Percentiles rank a stretch among this genome's conserved stretches.
phyloP scores from a whole-genome alignment of 1,140 invertebrate genomes.

The Asobara japonica region DNA sequence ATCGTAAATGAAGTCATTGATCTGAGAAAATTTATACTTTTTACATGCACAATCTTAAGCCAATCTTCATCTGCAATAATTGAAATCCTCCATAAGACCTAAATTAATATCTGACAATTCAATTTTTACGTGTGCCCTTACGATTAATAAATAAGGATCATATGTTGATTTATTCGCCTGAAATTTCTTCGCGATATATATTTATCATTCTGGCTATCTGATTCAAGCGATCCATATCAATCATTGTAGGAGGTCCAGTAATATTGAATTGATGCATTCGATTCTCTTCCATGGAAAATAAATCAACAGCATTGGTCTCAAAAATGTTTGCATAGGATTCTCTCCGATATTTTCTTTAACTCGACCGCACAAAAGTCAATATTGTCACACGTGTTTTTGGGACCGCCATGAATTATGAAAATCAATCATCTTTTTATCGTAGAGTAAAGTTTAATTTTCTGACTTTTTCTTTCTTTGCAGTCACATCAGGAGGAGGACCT shows the following conservation, averaged over 20 bases:
- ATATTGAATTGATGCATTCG: constrained; percentile 13
- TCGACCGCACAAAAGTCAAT: constrained; percentile 45
- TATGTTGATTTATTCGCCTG: constrained; percentile 45
- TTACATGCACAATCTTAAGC: constrained; percentile 6
- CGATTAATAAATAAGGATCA: neutral
- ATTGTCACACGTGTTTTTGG: constrained; percentile 60
- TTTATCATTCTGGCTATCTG: constrained; percentile 36
- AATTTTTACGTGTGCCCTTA: no score
- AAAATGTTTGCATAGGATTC: constrained; percentile 32
- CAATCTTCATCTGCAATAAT: no score
- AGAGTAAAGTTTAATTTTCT: constrained; percentile 8
- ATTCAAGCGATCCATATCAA: constrained; percentile 13
- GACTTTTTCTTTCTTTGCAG: constrained; percentile 58
- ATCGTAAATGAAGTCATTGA: no score
- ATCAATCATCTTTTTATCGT: constrained; percentile 7
- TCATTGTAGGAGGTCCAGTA: constrained; percentile 28
- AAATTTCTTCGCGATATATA: constrained; percentile 29
- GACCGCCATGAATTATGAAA: constrained; percentile 31
- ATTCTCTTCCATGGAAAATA: constrained; percentile 20
- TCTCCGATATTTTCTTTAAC: constrained; percentile 1
- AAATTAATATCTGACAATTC: no score
- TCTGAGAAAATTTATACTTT: no score
- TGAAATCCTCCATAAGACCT: no score
- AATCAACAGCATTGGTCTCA: neutral
- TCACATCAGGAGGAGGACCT: constrained; percentile 71